Evolutionary conservation across 2,113 vertebrate genomes (phyloP).

Genomic region (Cettia cetti): DNA sequence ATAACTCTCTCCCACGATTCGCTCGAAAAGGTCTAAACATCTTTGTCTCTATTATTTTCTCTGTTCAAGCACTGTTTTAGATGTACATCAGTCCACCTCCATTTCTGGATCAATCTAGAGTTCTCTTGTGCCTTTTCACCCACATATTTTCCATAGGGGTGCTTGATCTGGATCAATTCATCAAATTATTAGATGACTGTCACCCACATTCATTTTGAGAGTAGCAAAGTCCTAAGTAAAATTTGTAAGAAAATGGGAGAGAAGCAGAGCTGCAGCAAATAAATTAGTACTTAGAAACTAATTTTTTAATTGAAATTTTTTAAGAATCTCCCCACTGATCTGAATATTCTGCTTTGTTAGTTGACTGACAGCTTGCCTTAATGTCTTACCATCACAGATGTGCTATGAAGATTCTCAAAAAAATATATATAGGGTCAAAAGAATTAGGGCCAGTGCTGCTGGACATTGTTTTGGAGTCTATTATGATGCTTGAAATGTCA

Average conservation of each 20-base stretch:
- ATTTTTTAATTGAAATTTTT: neutral
- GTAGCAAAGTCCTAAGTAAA: neutral
- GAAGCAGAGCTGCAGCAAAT: neutral
- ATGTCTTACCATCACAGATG: neutral
- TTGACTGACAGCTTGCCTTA: slow-evolving; percentile 17
- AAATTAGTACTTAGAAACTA: neutral
- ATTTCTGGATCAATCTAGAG: slow-evolving; percentile 63
- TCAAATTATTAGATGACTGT: slow-evolving; percentile 27
- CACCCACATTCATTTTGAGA: slow-evolving; percentile 12
- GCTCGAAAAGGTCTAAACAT: slow-evolving; percentile 85
- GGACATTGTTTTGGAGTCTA: neutral
- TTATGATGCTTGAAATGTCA: neutral
- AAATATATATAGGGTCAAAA: neutral
- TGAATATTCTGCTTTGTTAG: neutral
- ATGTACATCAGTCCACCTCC: slow-evolving; percentile 78
- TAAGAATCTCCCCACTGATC: neutral
- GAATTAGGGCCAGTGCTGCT: neutral
- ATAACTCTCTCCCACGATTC: slow-evolving; percentile 84
- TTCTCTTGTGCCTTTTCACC: slow-evolving; percentile 65
- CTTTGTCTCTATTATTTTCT: slow-evolving; percentile 82
- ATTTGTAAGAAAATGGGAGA: neutral
- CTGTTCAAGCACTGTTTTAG: slow-evolving; percentile 78
- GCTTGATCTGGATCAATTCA: slow-evolving; percentile 76
- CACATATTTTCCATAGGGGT: slow-evolving; percentile 66
- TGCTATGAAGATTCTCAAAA: neutral